Conservation (phyloP, 2,113 vertebrate genomes). For the Equus przewalskii region DNA sequence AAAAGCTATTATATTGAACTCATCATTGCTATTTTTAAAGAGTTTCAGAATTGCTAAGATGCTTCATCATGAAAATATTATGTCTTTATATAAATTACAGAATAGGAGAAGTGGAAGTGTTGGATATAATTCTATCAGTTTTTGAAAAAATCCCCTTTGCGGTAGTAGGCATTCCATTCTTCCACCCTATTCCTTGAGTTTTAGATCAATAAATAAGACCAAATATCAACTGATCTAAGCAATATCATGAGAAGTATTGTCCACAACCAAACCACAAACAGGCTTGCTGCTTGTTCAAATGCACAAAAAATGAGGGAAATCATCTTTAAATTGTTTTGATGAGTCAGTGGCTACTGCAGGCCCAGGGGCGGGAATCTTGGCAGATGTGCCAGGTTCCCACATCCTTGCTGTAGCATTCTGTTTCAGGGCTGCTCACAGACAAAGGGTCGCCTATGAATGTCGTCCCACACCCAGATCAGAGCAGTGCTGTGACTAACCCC, state of each 20-base stretch:
- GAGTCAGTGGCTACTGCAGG: background rate
- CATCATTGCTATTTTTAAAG: background rate
- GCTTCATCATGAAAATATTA: conserved; percentile 36
- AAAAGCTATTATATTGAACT: background rate
- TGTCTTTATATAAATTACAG: conserved; percentile 3
- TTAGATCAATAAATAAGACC: conserved; percentile 47
- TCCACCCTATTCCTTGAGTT: background rate
- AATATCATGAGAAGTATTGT: background rate
- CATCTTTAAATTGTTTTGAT: background rate
- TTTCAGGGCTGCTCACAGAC: background rate
- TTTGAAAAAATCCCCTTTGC: conserved; percentile 8
- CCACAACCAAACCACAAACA: background rate
- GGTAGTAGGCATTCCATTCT: background rate
- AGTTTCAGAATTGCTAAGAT: conserved; percentile 8
- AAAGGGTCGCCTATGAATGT: background rate
- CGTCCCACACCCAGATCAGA: background rate
- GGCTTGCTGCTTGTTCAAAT: conserved; percentile 30
- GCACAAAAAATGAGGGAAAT: background rate
- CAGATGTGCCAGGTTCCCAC: background rate
- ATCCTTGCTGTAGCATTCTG: background rate
- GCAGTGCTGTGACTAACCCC: background rate
- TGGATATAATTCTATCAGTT: conserved; percentile 48
- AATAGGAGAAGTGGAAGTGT: conserved; percentile 1
- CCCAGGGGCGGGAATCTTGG: background rate
- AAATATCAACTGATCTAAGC: background rate